Percentiles rank a stretch among this genome's conserved stretches.
These are phyloP conservation scores for Leuciscus waleckii DNA, from an alignment of 2,797 vertebrate species.

Conservation along the genomic window DNA sequence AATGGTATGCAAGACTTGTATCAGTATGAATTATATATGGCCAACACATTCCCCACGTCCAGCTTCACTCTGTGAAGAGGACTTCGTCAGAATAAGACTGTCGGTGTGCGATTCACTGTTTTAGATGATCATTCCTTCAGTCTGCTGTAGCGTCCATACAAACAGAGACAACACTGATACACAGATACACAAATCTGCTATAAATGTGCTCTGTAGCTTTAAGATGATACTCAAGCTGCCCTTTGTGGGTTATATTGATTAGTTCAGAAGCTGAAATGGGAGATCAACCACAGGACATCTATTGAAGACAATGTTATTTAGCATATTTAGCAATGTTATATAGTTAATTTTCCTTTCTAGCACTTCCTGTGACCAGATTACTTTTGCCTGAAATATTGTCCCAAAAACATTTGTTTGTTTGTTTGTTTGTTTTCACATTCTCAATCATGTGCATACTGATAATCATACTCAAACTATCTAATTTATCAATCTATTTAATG, in stretches of 20 bases:
- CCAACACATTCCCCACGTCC: conserved; percentile 60
- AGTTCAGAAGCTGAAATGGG: background rate
- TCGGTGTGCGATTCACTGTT: conserved; percentile 37
- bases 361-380: background rate
- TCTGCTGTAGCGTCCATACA: conserved; percentile 19
- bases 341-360: background rate
- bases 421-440: background rate
- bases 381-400: background rate
- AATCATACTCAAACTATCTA: background rate
- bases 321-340: too few species aligned
- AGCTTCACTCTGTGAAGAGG: background rate
- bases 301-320: background rate
- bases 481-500: background rate
- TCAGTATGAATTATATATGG: conserved; percentile 72
- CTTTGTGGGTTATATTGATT: conserved; percentile 5
- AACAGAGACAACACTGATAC: conserved; percentile 1
- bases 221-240: conserved; percentile 3
- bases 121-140: background rate
- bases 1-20: conserved; percentile 67
- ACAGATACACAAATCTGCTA: conserved; percentile 11
- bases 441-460: background rate
- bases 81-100: background rate
- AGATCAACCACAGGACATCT: background rate
- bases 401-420: background rate
- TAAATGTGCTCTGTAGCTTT: conserved; percentile 20